Conservation (phyloP, 1,140 invertebrate species). For the Amphibalanus amphitrite region DNA sequence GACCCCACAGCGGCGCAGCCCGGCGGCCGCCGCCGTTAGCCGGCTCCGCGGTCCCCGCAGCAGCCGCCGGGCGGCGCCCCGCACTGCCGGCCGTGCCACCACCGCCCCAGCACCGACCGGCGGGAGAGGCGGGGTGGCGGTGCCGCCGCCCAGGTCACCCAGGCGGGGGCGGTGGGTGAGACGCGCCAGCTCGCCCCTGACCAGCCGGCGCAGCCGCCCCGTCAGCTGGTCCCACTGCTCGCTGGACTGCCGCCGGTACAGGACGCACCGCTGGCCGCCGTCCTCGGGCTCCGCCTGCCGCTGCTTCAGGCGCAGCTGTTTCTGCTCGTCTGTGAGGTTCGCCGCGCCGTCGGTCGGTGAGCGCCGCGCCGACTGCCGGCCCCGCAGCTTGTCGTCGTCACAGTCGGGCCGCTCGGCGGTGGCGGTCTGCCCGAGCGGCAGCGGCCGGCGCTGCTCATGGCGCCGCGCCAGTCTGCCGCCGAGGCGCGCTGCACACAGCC, state of each 20-base stretch:
- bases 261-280: neutral
- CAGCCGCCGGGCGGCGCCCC: no score
- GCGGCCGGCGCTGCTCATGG: neutral
- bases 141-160: no score
- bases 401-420: neutral
- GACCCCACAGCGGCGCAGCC: neutral
- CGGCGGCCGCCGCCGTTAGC: neutral
- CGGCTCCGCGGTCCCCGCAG: no score
- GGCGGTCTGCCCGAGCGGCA: neutral
- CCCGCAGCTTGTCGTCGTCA: neutral
- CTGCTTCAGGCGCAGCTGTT: neutral
- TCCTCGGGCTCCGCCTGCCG: no score
- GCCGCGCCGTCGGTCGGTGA: no score
- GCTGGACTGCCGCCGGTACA: neutral
- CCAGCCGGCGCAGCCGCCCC: neutral
- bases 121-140: neutral
- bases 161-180: neutral
- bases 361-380: no score
- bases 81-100: neutral
- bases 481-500: neutral
- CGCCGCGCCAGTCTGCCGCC: neutral
- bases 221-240: neutral
- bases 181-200: neutral
- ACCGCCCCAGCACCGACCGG: no score
- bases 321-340: neutral